Percentiles rank a stretch among this genome's conserved stretches.
phyloP scores from a whole-genome alignment of 2,888 invertebrate genomes.

The Drosophila histrio region DNA sequence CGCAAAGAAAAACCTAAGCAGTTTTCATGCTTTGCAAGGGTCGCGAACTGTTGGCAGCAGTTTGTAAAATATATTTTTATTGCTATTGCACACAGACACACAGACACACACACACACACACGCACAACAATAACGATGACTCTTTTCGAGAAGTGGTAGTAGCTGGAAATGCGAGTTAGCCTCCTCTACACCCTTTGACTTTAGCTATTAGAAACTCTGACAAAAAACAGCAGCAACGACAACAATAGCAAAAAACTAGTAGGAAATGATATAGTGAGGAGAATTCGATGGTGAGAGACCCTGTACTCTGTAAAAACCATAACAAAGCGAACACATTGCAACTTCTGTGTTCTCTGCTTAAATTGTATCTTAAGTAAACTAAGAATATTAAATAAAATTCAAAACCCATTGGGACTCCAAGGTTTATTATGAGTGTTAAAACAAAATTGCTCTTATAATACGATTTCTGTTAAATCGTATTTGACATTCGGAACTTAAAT shows the following conservation, averaged over 20 bases:
- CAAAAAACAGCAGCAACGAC: constrained; percentile 58
- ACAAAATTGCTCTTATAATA: too few species aligned
- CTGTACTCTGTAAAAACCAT: too few species aligned
- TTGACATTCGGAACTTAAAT: too few species aligned
- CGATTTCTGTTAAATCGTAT: too few species aligned
- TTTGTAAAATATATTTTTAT: constrained; percentile 81
- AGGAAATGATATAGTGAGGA: too few species aligned
- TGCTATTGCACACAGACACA: constrained; percentile 72
- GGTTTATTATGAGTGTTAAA: too few species aligned
- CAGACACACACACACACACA: constrained; percentile 7
- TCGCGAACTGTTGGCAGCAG: constrained; percentile 69
- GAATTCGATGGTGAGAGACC: too few species aligned
- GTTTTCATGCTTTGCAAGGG: constrained; percentile 65
- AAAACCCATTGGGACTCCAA: too few species aligned
- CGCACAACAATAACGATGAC: constrained; percentile 42
- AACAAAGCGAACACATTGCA: too few species aligned
- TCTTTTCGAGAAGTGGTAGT: constrained; percentile 22
- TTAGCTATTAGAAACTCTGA: constrained; percentile 72
- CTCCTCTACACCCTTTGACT: constrained; percentile 64
- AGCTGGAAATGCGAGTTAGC: constrained; percentile 33
- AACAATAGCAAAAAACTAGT: constrained; percentile 19
- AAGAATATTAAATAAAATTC: too few species aligned
- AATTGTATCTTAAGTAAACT: too few species aligned
- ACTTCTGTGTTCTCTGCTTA: too few species aligned
- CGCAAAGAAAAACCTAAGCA: constrained; percentile 68